Percentiles rank a stretch among this genome's conserved stretches.
Conservation (phyloP, 2,797 vertebrate genomes). For the Lagorchestes hirsutus region DNA sequence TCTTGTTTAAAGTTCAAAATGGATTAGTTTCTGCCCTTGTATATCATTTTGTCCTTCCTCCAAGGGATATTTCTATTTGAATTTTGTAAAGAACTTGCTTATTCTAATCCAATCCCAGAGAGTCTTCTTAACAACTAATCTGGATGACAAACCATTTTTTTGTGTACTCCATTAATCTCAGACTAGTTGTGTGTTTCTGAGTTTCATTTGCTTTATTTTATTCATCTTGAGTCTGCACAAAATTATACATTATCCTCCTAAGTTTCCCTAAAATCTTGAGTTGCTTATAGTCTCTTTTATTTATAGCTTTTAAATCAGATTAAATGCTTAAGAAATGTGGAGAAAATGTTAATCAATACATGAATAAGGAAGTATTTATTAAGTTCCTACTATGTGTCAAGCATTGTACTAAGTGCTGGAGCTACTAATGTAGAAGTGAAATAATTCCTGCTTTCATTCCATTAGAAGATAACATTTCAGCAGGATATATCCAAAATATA, state of each 20-base stretch:
- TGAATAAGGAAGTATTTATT: not conserved
- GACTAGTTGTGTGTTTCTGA: not conserved
- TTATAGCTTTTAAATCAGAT: not conserved
- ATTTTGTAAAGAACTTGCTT: not conserved
- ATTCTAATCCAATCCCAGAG: not conserved
- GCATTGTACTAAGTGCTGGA: not conserved
- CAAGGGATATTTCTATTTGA: not conserved
- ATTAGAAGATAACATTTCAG: not conserved
- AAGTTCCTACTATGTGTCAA: not conserved
- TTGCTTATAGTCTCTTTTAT: not conserved
- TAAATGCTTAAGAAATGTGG: not conserved
- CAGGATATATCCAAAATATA: not conserved
- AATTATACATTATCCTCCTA: not conserved
- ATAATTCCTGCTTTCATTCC: not conserved
- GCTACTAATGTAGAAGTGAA: not conserved
- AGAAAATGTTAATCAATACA: not conserved
- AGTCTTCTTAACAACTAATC: not conserved
- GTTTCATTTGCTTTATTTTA: not conserved
- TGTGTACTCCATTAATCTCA: fast-evolving
- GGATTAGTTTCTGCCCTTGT: not conserved
- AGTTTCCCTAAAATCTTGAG: fast-evolving
- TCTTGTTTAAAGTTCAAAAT: not conserved
- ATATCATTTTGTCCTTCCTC: not conserved
- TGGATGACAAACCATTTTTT: fast-evolving
- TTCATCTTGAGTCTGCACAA: not conserved